phyloP scores from a whole-genome alignment of 2,888 invertebrate species.

The Oxyscelio sp. region DNA sequence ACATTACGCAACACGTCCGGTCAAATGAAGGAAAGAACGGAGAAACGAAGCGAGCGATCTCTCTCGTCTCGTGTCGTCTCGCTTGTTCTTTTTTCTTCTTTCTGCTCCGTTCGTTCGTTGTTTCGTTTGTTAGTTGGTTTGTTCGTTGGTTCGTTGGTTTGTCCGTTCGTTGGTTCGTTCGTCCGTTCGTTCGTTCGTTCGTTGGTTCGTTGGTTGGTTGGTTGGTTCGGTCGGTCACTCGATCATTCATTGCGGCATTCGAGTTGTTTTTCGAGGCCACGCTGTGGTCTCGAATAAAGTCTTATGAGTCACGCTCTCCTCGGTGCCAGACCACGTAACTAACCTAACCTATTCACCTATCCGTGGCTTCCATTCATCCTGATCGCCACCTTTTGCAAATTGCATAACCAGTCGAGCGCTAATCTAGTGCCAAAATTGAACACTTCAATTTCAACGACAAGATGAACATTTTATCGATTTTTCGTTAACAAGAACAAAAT shows the following conservation, averaged over 20 bases:
- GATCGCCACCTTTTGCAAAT: constrained; percentile 48
- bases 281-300: constrained; percentile 77
- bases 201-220: too few species aligned
- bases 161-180: too few species aligned
- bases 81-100: constrained; percentile 51
- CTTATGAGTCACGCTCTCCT: constrained; percentile 75
- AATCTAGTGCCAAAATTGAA: not conserved
- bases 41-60: constrained; percentile 31
- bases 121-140: too few species aligned
- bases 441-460: not conserved
- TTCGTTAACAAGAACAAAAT: too few species aligned
- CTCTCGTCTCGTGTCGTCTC: constrained; percentile 35
- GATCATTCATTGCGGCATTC: constrained; percentile 77
- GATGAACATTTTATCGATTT: too few species aligned
- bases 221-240: too few species aligned
- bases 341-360: constrained; percentile 67
- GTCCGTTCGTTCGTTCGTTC: too few species aligned
- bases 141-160: too few species aligned
- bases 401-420: not conserved
- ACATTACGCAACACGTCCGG: constrained; percentile 67
- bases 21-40: constrained; percentile 51
- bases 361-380: constrained; percentile 62
- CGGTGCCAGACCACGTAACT: constrained; percentile 68
- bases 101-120: constrained; percentile 49
- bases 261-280: constrained; percentile 77